Evolutionary conservation across 2,888 invertebrate species (phyloP), one percentile per base, ranked within the genome.

Genomic region (Oligia fasciuncula): DNA sequence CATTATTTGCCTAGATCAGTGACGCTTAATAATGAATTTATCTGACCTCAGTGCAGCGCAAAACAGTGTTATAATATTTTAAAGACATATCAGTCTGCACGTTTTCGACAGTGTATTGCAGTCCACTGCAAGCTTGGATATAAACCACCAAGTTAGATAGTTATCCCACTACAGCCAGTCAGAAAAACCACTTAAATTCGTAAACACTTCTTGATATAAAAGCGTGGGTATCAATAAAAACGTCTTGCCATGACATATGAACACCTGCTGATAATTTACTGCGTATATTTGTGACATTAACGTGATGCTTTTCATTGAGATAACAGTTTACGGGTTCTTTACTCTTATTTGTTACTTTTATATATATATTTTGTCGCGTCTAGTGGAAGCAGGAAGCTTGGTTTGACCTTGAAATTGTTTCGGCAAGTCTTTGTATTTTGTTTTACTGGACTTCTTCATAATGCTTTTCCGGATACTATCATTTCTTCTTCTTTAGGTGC

Each of bases 191-290:
- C 57, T 29, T 40, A 29, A 65, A 66, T 79, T 84, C 68, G 65
- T 72, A 83, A 85, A 81, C 73, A 63, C 43, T 68, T 43, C 40
- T 70, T 71, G 81, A 57, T 83, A 83, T 78, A 73, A 86, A 70
- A 40, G 63, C 78, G 73, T 86, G 87, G 40, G 69, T 70, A 67
- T 71, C 19, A 23, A 75, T 78, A 72, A 67, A 83, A 77, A 65
- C 71, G 73, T 84, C 73, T 51, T 49, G 46, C 11, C 8, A 8
- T 29, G n/a, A 35, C 40, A 14, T 63, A 71, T 29, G n/a, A 51
- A 70, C 73, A 80, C 68, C 77, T 81, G 87, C 70, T 79, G 8
- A 67, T 81, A 82, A 84, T 88, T 87, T 88, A 84, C 70, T 80
- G 76, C 68, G 29, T 65, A 86, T 80, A 74, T 43, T 19, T 51